Evolutionary conservation across 53 echinoderm and acorn worm genomes (phyloP), one percentile per base, ranked within the genome.

Genomic region (Patiria pectinifera): DNA sequence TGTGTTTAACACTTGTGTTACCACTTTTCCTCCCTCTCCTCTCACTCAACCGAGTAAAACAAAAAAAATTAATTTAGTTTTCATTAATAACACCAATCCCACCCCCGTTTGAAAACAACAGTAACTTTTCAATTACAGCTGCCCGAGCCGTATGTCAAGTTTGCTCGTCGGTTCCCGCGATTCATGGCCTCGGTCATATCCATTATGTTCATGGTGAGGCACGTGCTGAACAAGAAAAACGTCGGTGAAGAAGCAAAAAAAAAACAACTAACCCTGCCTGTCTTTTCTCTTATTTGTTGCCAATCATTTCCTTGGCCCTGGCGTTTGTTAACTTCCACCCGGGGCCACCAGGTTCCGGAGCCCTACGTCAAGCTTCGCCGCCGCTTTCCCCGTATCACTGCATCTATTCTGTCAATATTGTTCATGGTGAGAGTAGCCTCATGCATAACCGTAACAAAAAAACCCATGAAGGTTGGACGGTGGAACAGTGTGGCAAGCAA

Each of bases 341-440:
- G 45, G 45, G 25, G 22, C 14, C 14, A 19, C 18, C 78, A 96
- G 97, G 48, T 69, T 16, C 26, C 80, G 11, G 97, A 97, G 92
- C 93, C 95, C 18, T 97, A 97, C 87, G 84, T 97, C 74, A 93
- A 92, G 45, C 86, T 93, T 15, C 76, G 92, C 77, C 93, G 80
- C 66, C 93, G 89, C 58, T 95, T 95, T 71, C 97, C 97, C 10
- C 94, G 97, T 70, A 15, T 96, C 24, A 66, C 82, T 47, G 95
- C 96, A 8, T 96, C 97, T 4, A 69, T 96, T 23, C 43, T 82
- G 45, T 93, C 93, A 49, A 96, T 96, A 45, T 2, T 96, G 18
- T 95, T 97, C 78, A 85, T 97, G 97, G 97, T 97, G 96, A 97
- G 97, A 72, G 83, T 43, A 5, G 72, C 14, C 48, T 15, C 18